Base-by-base conservation (phyloP, 2,888 invertebrate species). In the Lycia hirtaria region DNA sequence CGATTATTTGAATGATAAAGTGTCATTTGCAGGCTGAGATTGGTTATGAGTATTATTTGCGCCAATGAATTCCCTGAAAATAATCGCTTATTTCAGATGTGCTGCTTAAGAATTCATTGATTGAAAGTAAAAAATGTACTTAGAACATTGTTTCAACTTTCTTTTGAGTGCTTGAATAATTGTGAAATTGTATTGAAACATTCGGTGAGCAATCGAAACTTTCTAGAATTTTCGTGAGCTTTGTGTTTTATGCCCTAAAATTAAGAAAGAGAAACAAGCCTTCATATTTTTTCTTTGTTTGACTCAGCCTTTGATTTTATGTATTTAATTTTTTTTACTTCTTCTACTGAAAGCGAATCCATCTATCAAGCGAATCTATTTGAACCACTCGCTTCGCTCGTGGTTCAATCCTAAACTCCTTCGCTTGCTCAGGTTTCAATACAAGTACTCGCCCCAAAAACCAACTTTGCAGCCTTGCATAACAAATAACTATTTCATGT, bases 161-260 rank as follows among this genome's bases (percentile, higher is more conserved):
- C 24, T 20, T 15, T 22, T 14, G 40, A 17, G 15, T 15, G 6
- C 12, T 26, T 37, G 38, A 49, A 28, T 49, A 52, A 44, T 52
- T 37, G 51, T 38, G 20, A 45, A 37, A 45, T 53, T 32, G 37
- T 44, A 44, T 30, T 52, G 37, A 37, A 37, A 10, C 19, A 51
- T 32, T 43, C 26, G 19, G 26, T 26, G 17, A 37, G 14, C 30
- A 45, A 35, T 43, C 1, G 41, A 51, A 43, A 33, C 22, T 33
- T 33, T 45, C 20, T 14, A 10, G 12, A 22, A 20, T 45, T 32
- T 32, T 33, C 20, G 0, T 14, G 2, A 45, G 9, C 15, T 45
- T 44, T 44, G 9, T 33, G 33, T 45, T 33, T 12, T 22, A 20
- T 4, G 14, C 15, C 10, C 33, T 45, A 22, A 33, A 33, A 45